Evolutionary conservation across 2,797 vertebrate genomes (phyloP).

Genomic region (Hoplostethus atlanticus): DNA sequence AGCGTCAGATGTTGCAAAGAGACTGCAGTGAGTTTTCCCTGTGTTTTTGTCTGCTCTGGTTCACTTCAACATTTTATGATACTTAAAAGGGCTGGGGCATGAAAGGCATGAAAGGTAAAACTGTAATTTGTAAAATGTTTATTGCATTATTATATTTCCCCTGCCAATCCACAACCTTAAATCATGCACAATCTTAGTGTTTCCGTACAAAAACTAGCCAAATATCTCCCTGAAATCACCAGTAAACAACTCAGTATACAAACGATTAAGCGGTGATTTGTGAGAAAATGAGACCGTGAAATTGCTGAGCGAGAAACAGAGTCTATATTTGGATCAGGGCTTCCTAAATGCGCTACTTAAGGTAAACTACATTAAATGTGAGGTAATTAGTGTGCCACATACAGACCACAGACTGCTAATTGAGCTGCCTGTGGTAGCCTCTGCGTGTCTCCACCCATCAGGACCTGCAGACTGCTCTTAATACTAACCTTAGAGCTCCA

Average conservation of each 20-base stretch:
- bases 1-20: conserved; percentile 10
- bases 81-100: not conserved
- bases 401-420: conserved; percentile 75
- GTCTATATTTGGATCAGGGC: conserved; percentile 67
- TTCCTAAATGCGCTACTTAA: conserved; percentile 73
- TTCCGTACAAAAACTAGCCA: not conserved
- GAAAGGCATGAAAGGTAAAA: conserved; percentile 14
- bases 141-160: not conserved
- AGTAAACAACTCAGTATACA: conserved; percentile 62
- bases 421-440: conserved; percentile 64
- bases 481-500: conserved; percentile 25
- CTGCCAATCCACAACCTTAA: not conserved
- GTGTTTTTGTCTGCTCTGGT: conserved; percentile 24
- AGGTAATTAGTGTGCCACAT: conserved; percentile 74
- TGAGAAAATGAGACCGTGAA: conserved; percentile 60
- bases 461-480: conserved; percentile 52
- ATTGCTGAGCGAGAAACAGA: conserved; percentile 40
- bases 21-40: conserved; percentile 13
- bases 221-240: conserved; percentile 17
- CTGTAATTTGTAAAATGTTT: not conserved
- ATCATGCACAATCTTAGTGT: not conserved
- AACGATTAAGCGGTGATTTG: conserved; percentile 67
- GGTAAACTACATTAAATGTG: conserved; percentile 74
- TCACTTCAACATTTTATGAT: conserved; percentile 11
- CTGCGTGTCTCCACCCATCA: conserved; percentile 56